Evolutionary conservation across 2,797 vertebrate genomes (phyloP).

Genomic region (Dendrocincla fuliginosa): DNA sequence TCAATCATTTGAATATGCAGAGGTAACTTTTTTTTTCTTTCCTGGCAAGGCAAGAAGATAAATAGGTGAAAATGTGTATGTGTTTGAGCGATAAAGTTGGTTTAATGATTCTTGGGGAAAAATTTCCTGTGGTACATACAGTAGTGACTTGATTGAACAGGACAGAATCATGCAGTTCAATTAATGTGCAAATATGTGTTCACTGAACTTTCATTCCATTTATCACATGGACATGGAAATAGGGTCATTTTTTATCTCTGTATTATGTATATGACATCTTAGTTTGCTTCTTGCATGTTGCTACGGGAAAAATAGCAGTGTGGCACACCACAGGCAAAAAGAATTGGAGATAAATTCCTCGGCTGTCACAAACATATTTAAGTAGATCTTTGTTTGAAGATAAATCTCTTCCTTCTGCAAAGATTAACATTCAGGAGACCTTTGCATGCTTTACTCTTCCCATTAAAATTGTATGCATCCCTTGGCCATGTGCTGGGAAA

Average conservation of each 20-base stretch:
- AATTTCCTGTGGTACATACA: slow-evolving; percentile 59
- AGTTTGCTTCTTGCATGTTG: slow-evolving; percentile 72
- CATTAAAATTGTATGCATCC: slow-evolving; percentile 59
- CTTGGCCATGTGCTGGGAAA: slow-evolving; percentile 46
- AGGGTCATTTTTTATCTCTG: slow-evolving; percentile 78
- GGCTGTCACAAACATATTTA: slow-evolving; percentile 72
- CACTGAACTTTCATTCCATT: slow-evolving; percentile 75
- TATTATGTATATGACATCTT: slow-evolving; percentile 81
- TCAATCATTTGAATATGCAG: slow-evolving; percentile 16
- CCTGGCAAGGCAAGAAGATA: slow-evolving; percentile 63
- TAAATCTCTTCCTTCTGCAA: slow-evolving; percentile 70
- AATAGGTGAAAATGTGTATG: slow-evolving; percentile 62
- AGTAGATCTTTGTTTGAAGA: slow-evolving; percentile 75
- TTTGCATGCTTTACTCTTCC: slow-evolving; percentile 20
- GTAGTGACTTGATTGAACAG: slow-evolving; percentile 74
- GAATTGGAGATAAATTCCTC: slow-evolving; percentile 77
- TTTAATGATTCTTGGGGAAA: slow-evolving; percentile 73
- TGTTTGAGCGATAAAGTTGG: slow-evolving; percentile 71
- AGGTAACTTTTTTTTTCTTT: slow-evolving; percentile 40
- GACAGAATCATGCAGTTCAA: slow-evolving; percentile 76
- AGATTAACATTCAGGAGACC: slow-evolving; percentile 62
- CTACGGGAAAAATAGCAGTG: slow-evolving; percentile 69
- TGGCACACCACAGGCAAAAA: slow-evolving; percentile 63
- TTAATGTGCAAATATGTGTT: slow-evolving; percentile 80
- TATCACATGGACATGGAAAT: slow-evolving; percentile 74